Evolutionary conservation across 2,888 invertebrate species (phyloP), one percentile per base, ranked within the genome.

Genomic region (Drosophila multiciliata): DNA sequence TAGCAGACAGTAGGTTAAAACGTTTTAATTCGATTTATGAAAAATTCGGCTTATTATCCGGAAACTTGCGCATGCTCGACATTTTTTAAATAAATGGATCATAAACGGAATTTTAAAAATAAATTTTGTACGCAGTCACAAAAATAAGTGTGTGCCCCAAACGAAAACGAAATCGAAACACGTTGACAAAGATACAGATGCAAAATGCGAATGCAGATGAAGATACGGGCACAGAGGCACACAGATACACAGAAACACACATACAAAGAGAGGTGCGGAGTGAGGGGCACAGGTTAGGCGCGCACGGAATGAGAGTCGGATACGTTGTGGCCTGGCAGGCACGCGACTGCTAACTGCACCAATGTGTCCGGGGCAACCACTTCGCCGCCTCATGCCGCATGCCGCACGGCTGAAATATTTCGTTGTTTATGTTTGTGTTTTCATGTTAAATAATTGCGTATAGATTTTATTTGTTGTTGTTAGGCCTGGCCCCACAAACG

Each of bases 371-470:
- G 57, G 65, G 66, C 69, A 89, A 87, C 83, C 90, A 86, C 86
- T 86, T 75, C 62, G 88, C 76, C 67, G 61, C 59, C 42, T 63
- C 58, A 32, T 66, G 63, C 66, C 71, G 53, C 58, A 42, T 63
- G 60, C 66, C 68, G 62, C 76, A 73, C 57, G 66, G 62, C 70
- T 65, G 62, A 42, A 40, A 26, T 65, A 62, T 58, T 58, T 35
- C 64, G 79, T 67, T 71, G 60, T 80, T 38, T 49, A 49, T 73
- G 73, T 82, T 71, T 80, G 68, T 73, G 72, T 75, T 85, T 77
- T 88, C 68, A 61, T 88, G 88, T 88, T 90, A 78, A 90, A 90
- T 88, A 86, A 90, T 85, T 87, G 86, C 90, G 86, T 90, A 90
- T 74, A 73, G 62, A 78, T 76, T 85, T 88, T 90, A 78, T 86